Evolutionary conservation across 1,140 invertebrate species (phyloP), one percentile per base, ranked within the genome.

Genomic region (Drosophila orosa): DNA sequence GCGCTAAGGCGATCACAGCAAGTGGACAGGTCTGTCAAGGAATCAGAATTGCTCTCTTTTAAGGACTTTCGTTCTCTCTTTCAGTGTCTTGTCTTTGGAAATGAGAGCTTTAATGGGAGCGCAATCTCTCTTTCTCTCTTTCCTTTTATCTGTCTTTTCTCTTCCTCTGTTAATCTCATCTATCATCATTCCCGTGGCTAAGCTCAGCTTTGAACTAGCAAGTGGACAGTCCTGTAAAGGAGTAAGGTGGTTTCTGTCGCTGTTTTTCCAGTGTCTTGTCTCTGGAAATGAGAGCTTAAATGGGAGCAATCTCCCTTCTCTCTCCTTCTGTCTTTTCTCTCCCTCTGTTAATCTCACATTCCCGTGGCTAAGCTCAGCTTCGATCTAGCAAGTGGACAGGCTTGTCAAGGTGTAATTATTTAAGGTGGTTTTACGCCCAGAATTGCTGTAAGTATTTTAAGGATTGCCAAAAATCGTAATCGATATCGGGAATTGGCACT

Each of bases 381-480:
- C 1, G 27, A 29, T 29, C 7, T 8, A n/a, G n/a, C n/a, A n/a
- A n/a, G n/a, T n/a, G n/a, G n/a, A n/a, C n/a, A n/a, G n/a, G n/a
- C n/a, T n/a, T n/a, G n/a, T n/a, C n/a, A n/a, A n/a, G n/a, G n/a
- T n/a, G n/a, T n/a, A n/a, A n/a, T n/a, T n/a, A n/a, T n/a, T n/a
- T n/a, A n/a, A n/a, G n/a, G n/a, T n/a, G n/a, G n/a, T n/a, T n/a
- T n/a, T n/a, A n/a, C n/a, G n/a, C n/a, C n/a, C n/a, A n/a, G n/a
- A n/a, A n/a, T n/a, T n/a, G n/a, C n/a, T n/a, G n/a, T n/a, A n/a
- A n/a, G n/a, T n/a, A n/a, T n/a, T n/a, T n/a, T n/a, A n/a, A n/a
- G n/a, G n/a, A n/a, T n/a, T 33, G 29, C 17, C 48, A 15, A 52
- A 33, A 52, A 33, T 52, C 48, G 29, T 1, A 22, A 33, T 52